Percentiles rank a stretch among this genome's conserved stretches.
Conservation (phyloP, 2,888 invertebrate species). For the Sceliomorpha sp. region DNA sequence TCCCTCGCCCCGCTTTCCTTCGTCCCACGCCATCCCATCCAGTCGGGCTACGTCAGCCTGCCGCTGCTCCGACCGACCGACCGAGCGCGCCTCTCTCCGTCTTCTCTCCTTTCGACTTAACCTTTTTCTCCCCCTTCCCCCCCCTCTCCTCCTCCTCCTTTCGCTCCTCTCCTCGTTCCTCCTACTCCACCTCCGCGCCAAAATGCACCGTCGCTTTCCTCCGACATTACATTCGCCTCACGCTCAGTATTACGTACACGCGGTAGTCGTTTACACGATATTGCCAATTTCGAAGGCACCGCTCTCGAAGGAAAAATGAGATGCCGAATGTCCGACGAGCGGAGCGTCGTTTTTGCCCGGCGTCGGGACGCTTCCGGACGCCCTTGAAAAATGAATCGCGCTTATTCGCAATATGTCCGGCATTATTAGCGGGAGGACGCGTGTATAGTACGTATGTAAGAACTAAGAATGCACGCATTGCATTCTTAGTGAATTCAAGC, state of each 20-base stretch:
- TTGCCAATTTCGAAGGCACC: conserved; percentile 48
- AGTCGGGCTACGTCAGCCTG: conserved; percentile 5
- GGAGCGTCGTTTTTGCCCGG: conserved; percentile 15
- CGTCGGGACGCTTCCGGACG: too few relatives aligned
- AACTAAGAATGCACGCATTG: too few relatives aligned
- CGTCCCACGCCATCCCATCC: conserved; percentile 30
- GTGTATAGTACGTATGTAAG: too few relatives aligned
- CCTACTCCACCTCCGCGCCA: conserved; percentile 16
- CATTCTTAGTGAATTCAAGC: too few relatives aligned
- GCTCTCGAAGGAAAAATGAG: conserved; percentile 20
- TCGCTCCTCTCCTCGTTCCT: background rate
- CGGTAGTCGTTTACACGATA: conserved; percentile 51
- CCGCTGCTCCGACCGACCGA: conserved; percentile 11
- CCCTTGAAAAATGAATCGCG: conserved; percentile 25
- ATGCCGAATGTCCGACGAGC: conserved; percentile 31
- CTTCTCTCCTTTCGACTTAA: background rate
- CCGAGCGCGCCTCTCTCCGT: background rate
- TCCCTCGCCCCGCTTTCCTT: conserved; percentile 29
- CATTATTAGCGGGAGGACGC: conserved; percentile 13
- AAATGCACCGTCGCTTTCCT: conserved; percentile 39
- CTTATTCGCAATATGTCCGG: background rate
- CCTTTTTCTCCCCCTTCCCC: background rate
- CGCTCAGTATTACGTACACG: conserved; percentile 48
- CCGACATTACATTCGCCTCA: conserved; percentile 46
- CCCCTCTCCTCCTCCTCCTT: conserved; percentile 7